Conservation (phyloP, 2,888 invertebrate species). For the Lasioglossum leucozonium region DNA sequence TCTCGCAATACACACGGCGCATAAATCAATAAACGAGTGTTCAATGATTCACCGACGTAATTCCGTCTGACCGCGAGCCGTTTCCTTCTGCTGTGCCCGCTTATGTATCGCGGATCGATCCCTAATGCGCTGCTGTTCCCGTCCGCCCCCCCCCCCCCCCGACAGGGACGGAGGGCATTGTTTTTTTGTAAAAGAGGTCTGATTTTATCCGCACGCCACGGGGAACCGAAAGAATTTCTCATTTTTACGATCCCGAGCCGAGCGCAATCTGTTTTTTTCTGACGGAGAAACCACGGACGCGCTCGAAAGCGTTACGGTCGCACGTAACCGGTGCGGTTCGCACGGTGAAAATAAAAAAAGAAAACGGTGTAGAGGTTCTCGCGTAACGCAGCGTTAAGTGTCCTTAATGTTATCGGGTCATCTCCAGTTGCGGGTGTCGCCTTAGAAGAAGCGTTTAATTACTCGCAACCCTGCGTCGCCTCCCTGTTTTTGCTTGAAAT, state of each 20-base stretch:
- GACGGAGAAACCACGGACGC: neutral
- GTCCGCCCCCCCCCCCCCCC: neutral
- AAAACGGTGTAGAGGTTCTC: neutral
- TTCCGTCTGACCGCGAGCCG: constrained; percentile 25
- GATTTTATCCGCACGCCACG: neutral
- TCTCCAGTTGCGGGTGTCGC: neutral
- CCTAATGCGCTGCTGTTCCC: constrained; percentile 7
- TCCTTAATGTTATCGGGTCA: neutral
- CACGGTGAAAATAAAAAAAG: neutral
- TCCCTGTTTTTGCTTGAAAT: too few relatives aligned
- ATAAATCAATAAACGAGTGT: constrained; percentile 8
- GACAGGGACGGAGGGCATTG: constrained; percentile 10
- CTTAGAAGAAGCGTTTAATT: neutral
- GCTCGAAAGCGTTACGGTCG: neutral
- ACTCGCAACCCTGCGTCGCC: too few relatives aligned
- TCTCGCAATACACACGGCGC: neutral
- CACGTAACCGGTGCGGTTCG: neutral
- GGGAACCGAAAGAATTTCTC: neutral
- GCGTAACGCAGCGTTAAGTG: neutral
- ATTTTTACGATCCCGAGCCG: constrained; percentile 1
- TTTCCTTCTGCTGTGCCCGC: constrained; percentile 29
- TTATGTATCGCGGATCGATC: constrained; percentile 23
- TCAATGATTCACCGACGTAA: constrained; percentile 21
- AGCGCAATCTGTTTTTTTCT: neutral
- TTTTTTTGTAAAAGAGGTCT: neutral